These are phyloP conservation scores for Leptodactylus fuscus DNA, from an alignment of 2,113 vertebrate species.

Conservation along the genomic window DNA sequence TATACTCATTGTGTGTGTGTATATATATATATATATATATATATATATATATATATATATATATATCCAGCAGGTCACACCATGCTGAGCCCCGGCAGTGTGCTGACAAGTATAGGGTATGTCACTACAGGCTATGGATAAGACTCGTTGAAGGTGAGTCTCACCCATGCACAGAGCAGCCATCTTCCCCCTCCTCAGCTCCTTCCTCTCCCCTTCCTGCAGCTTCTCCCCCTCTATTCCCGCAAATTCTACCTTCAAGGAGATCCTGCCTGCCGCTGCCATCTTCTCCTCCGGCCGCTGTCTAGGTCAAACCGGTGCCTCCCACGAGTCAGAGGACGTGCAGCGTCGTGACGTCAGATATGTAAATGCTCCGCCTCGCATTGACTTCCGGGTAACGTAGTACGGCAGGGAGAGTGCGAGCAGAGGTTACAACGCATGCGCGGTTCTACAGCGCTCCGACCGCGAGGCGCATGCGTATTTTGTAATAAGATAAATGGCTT, in stretches of 20 bases:
- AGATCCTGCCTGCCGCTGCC: conserved; percentile 49
- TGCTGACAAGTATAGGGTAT: no score
- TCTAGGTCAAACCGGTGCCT: conserved; percentile 58
- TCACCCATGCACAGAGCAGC: not conserved
- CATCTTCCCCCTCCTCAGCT: not conserved
- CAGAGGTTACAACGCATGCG: not conserved
- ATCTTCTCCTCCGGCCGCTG: conserved; percentile 54
- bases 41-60: no score
- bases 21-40: no score
- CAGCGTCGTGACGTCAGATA: not conserved
- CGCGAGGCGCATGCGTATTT: not conserved
- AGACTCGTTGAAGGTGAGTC: not conserved
- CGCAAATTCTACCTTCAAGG: conserved; percentile 37
- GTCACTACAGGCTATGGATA: not conserved
- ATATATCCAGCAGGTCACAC: no score
- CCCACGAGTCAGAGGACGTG: not conserved
- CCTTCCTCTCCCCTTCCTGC: no score
- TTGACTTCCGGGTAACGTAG: conserved; percentile 7
- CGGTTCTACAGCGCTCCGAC: not conserved
- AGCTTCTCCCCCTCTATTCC: no score
- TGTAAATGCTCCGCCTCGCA: not conserved
- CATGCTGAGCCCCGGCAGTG: no score
- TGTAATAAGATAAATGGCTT: no score
- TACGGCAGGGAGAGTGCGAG: not conserved
- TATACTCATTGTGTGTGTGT: no score